Base-by-base conservation (phyloP, 1,140 invertebrate species). In the Heliconius melpomene region DNA sequence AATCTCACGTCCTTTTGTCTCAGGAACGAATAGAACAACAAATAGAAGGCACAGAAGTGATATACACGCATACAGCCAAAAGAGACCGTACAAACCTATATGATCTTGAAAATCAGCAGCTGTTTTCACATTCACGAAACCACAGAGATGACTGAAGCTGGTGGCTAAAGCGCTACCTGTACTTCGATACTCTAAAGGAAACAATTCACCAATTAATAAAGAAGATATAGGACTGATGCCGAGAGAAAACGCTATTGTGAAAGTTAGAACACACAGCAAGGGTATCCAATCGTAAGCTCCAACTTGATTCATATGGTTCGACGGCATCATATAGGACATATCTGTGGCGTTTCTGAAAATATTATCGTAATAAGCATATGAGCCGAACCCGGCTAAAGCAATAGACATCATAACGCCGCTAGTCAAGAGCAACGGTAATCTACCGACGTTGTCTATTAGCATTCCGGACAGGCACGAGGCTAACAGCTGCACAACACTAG, bases 211-310 rank as follows among this genome's bases (percentile, higher is more conserved):
- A 89, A 98, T 97, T 76, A 98, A 95, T 79, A 98, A 95, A 96
- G 97, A 97, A 29, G 98, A 98, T 90, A 98, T 98, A 60, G 98
- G 98, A 89, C 97, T 98, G 88, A 98, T 98, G 40, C 98, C 98
- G 80, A 98, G 94, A 1, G 97, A 97, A 91, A 98, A 98, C 26
- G 97, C 97, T 7, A 97, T 96, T 2, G 97, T 97, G 89, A 98
- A 97, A 66, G 97, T 96, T 72, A 98, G 93, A 13, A 97, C 97
- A 92, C 97, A 98, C n/a, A 97, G 95, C 54, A 98, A 88, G 13
- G 97, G 97, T 82, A 98, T 97, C 97, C 97, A 98, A 88, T 98
- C 97, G 84, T 97, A 95, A 32, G 95, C 95, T 16, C 95, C 95
- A 29, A 16, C 60, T 29, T 66, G 60, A 66, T 66, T 66, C 60